Base-by-base conservation (phyloP, 2,888 invertebrate genomes). In the Zaprionus obscuricornis region DNA sequence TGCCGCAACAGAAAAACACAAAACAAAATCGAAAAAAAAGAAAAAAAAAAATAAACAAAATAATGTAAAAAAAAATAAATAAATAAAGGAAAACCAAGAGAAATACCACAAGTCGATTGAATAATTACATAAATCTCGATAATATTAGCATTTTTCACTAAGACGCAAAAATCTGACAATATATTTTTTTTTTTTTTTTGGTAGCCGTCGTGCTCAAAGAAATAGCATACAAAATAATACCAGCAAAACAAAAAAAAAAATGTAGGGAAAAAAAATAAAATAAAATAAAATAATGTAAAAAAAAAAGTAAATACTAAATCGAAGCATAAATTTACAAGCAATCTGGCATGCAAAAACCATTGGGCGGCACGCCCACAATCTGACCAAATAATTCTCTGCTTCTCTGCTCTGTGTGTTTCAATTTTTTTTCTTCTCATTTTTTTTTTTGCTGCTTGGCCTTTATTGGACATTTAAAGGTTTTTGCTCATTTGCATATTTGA, bases 401-500 rank as follows among this genome's bases (percentile, higher is more conserved):
- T 6, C 7, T 3, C 22, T 2, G 2, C 29, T 7, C 31, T 13
- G 36, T 39, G 20, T 18, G 10, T 36, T 47, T 8, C 62, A 36
- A 18, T 36, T 47, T 56, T 20, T 33, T 39, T 49, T 13, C 37
- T 56, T n/a, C n/a, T n/a, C n/a, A n/a, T n/a, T n/a, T n/a, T n/a
- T n/a, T n/a, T n/a, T n/a, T n/a, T n/a, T n/a, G n/a, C n/a, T 51
- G 42, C 43, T 40, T 54, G 66, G 40, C 43, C 58, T 83, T 81
- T 83, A 81, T 81, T 85, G 84, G 84, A 84, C 86, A 85, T 81
- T 85, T 85, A 81, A 85, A 74, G 85, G 64, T 79, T 81, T 78
- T 74, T 68, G 67, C 77, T 66, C 63, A 81, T 81, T 81, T 81
- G 64, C 81, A 81, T 81, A 81, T 81, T 81, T 85, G 84, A 85